Conservation (phyloP, 2,113 vertebrate genomes). For the Stigmatopora argus region DNA sequence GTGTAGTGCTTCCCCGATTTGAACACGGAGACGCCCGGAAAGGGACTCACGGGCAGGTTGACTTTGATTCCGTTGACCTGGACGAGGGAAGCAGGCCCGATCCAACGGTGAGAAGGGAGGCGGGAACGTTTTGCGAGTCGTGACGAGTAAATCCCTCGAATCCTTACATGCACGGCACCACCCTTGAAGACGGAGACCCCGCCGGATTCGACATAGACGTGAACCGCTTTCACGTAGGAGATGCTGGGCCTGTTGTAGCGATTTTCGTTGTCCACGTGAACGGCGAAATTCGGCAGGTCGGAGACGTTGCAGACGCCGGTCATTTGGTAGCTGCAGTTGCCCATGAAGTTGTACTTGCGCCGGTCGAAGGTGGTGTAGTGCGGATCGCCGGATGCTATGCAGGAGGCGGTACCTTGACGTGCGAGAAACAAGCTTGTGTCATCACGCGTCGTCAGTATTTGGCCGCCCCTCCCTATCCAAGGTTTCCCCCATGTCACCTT, state of each 20-base stretch:
- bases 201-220: slow-evolving; percentile 49
- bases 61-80: slow-evolving; percentile 59
- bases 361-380: slow-evolving; percentile 75
- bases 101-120: no score
- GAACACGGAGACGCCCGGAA: slow-evolving; percentile 43
- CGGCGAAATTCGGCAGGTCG: slow-evolving; percentile 54
- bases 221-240: slow-evolving; percentile 71
- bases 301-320: slow-evolving; percentile 62
- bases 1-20: slow-evolving; percentile 57
- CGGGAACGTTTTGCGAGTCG: no score
- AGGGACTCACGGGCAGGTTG: slow-evolving; percentile 41
- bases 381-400: slow-evolving; percentile 66
- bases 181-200: slow-evolving; percentile 70
- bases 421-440: not conserved
- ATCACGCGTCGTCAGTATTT: not conserved
- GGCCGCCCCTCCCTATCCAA: not conserved
- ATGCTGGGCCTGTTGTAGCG: slow-evolving; percentile 59
- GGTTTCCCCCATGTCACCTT: slow-evolving; percentile 51
- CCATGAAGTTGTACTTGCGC: slow-evolving; percentile 69
- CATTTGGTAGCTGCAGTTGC: slow-evolving; percentile 74
- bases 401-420: slow-evolving; percentile 56
- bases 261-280: slow-evolving; percentile 70
- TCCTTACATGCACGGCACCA: slow-evolving; percentile 67
- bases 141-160: not conserved
- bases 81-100: not conserved